Evolutionary conservation across 2,797 vertebrate genomes (phyloP), one percentile per base, ranked within the genome.

Genomic region (Novumbra hubbsi): DNA sequence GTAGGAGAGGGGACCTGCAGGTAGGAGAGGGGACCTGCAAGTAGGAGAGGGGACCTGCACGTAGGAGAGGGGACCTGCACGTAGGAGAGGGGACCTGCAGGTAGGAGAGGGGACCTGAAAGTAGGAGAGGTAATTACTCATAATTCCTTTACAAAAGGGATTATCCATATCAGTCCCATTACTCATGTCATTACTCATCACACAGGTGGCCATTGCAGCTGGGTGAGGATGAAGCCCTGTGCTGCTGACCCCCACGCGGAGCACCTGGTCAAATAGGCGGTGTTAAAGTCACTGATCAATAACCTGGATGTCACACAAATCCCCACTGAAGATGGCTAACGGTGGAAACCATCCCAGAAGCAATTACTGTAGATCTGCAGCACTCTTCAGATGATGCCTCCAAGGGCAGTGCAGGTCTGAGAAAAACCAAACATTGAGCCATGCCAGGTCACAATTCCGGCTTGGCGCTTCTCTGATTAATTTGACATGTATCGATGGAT

Each of bases 211-310:
- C 19, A 60, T 60, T 60, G 9, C 21, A 60, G 55, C 55, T 60
- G 55, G 55, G 55, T 60, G 21, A 60, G 55, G 24, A 60, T 27
- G 11, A 21, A n/a, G 11, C 21, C 21, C 21, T 27, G 21, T 60
- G 55, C 21, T 60, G 55, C 55, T 60, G 55, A 60, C 21, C 14
- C 55, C 55, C 55, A 24, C 27, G 38, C 60, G 69, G 63, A 52
- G 69, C 50, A 73, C 62, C 64, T 71, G 57, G 63, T 41, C 55
- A 27, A 60, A 60, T 24, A 79, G 77, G 21, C 68, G 49, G 73
- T 76, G 76, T 73, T 76, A 68, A 71, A 75, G 80, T 69, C 74
- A 78, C 73, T 67, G 76, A 83, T 85, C 81, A 77, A 79, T 81
- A 80, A 48, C 48, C 70, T 45, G 73, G 78, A 73, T 76, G 73